Base-by-base conservation (phyloP, 1,140 invertebrate species). In the Archivesica marissinica region DNA sequence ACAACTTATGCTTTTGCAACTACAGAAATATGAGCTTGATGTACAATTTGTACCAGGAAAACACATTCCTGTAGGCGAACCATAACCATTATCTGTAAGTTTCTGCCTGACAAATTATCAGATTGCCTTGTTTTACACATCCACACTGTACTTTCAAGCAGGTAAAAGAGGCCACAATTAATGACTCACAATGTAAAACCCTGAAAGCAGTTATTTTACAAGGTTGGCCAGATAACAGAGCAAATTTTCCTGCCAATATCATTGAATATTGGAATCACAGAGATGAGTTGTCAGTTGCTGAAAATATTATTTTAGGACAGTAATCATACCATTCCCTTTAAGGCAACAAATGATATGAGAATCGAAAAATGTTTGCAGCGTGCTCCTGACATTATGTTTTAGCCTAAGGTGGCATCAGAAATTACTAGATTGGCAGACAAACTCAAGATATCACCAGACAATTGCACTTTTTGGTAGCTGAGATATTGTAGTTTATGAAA, bases 61-160 rank as follows among this genome's bases (percentile, higher is more conserved):
- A 61, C 15, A 77, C 2, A 20, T 77, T 7, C 75, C 52, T 35
- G 28, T 77, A 11, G 41, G 75, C 41, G 75, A 77, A n/a, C 39
- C 52, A n/a, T 28, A 59, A 20, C 61, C 75, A n/a, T n/a, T n/a
- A n/a, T n/a, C 56, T 33, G 75, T n/a, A n/a, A n/a, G n/a, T n/a
- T n/a, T n/a, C n/a, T n/a, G n/a, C n/a, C n/a, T n/a, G n/a, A n/a
- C n/a, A n/a, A n/a, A n/a, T n/a, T n/a, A n/a, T n/a, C n/a, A n/a
- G n/a, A n/a, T n/a, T n/a, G n/a, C n/a, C 23, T 61, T 17, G 52
- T 47, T 61, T 28, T 35, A 7, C 50, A 75, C 25, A 28, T 75
- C 23, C 70, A 50, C 38, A 54, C 41, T 6, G 70, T 52, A 15
- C 35, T 64, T n/a, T 35, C 56, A 38, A 84, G 25, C 30, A 84